phyloP scores from a whole-genome alignment of 2,888 invertebrate species.

The Microctonus brassicae region DNA sequence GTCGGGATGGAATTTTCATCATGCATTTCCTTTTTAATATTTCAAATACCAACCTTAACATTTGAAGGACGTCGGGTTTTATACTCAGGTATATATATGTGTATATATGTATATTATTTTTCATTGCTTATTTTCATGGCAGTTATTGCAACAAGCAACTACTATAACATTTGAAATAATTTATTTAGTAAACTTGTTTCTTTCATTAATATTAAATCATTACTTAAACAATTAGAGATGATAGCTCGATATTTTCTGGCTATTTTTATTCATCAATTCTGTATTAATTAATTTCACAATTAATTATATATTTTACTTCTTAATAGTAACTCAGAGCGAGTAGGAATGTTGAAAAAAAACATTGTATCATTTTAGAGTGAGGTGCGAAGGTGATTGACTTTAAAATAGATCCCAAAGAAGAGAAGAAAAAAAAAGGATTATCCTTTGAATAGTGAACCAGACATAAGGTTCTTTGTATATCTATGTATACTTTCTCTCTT shows the following conservation, averaged over 20 bases:
- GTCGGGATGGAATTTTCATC: background rate
- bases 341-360: background rate
- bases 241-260: too few relatives aligned
- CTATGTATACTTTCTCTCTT: background rate
- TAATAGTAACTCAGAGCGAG: background rate
- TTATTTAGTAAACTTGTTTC: too few relatives aligned
- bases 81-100: background rate
- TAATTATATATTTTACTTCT: too few relatives aligned
- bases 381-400: background rate
- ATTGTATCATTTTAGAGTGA: too few relatives aligned
- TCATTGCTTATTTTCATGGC: background rate
- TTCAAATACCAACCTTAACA: background rate
- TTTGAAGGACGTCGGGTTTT: background rate
- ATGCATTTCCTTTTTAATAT: background rate
- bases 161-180: too few relatives aligned
- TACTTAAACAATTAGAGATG: too few relatives aligned
- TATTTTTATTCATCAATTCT: too few relatives aligned
- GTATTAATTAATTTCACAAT: too few relatives aligned
- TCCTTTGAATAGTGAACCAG: background rate
- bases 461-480: background rate
- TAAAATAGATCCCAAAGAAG: background rate
- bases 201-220: too few relatives aligned
- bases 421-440: background rate
- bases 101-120: background rate
- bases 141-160: too few relatives aligned